phyloP scores from a whole-genome alignment of 1,140 invertebrate species.

The Oryctes rhinoceros region DNA sequence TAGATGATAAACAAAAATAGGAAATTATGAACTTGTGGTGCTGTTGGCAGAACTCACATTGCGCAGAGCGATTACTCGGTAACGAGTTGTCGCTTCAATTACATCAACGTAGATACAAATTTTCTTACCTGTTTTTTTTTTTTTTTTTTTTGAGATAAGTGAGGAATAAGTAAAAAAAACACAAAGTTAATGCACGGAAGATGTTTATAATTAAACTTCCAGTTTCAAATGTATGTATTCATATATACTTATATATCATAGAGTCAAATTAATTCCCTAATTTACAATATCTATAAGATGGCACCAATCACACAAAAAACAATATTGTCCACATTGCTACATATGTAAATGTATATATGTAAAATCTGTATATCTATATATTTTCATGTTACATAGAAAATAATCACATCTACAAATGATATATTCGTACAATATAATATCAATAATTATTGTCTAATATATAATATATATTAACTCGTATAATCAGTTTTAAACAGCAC shows the following conservation, averaged over 20 bases:
- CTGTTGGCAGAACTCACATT: too few species aligned
- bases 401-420: slow-evolving; percentile 36
- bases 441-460: slow-evolving; percentile 40
- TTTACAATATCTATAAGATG: slow-evolving; percentile 40
- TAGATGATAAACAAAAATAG: too few species aligned
- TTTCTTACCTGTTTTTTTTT: background rate
- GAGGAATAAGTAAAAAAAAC: slow-evolving; percentile 15
- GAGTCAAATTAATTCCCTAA: slow-evolving; percentile 41
- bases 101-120: too few species aligned
- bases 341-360: slow-evolving; percentile 12
- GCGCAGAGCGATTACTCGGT: too few species aligned
- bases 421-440: slow-evolving; percentile 28
- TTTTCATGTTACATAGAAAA: slow-evolving; percentile 19
- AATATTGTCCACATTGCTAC: slow-evolving; percentile 25
- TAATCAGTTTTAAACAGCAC: slow-evolving; percentile 35
- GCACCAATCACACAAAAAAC: slow-evolving; percentile 31
- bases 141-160: background rate
- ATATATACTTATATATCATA: slow-evolving; percentile 18
- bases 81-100: too few species aligned
- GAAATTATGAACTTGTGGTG: too few species aligned
- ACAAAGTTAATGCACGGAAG: slow-evolving; percentile 39
- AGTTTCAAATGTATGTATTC: slow-evolving; percentile 39
- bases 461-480: slow-evolving; percentile 26
- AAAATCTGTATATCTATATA: slow-evolving; percentile 26
- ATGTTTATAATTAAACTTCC: slow-evolving; percentile 43